Evolutionary conservation across 2,797 vertebrate genomes (phyloP).

Genomic region (Crenichthys baileyi): DNA sequence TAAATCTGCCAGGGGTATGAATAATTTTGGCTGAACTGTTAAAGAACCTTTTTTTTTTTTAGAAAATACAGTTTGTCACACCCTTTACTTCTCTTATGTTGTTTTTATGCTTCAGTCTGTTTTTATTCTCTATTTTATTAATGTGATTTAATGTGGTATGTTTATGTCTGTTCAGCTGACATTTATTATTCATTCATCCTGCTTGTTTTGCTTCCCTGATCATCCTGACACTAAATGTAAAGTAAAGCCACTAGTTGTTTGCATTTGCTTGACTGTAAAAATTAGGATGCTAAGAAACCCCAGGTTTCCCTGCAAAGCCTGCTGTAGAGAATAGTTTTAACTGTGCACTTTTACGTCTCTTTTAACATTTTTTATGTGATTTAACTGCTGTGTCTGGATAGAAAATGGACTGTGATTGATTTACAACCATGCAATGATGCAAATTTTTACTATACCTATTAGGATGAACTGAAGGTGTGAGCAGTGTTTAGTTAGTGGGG

Average conservation of each 20-base stretch:
- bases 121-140: too few species aligned
- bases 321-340: neutral
- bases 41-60: too few species aligned
- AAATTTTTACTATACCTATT: neutral
- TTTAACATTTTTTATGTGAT: neutral
- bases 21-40: too few species aligned
- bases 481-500: neutral
- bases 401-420: neutral
- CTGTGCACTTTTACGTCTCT: neutral
- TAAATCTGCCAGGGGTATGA: too few species aligned
- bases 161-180: neutral
- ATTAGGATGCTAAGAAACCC: neutral
- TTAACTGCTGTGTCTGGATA: neutral
- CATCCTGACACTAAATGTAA: neutral
- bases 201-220: neutral
- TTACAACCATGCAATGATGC: neutral
- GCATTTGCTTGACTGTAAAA: neutral
- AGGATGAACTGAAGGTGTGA: neutral
- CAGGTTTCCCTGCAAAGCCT: neutral
- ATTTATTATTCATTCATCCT: neutral
- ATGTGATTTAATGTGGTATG: neutral
- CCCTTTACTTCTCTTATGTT: too few species aligned
- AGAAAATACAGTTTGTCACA: too few species aligned
- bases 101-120: too few species aligned
- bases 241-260: neutral